Evolutionary conservation across 2,113 vertebrate species (phyloP), one percentile per base, ranked within the genome.

Genomic region (Heteronetta atricapilla): DNA sequence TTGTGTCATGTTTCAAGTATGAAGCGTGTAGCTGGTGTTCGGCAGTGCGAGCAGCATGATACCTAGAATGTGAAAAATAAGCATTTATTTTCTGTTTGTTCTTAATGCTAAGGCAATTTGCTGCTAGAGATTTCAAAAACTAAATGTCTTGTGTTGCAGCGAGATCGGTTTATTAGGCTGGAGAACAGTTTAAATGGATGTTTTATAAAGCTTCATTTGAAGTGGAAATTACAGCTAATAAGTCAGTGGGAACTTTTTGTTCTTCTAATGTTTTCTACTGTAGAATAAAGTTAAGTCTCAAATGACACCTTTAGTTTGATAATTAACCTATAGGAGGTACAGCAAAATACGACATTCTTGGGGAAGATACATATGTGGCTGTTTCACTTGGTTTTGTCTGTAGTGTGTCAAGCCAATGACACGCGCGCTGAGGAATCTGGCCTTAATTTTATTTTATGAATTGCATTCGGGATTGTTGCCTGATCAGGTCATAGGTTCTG

Each of bases 361-460:
- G 2, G 26, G 6, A 5, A 7, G 23, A 42, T 48, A 67, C 4
- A 11, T 5, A 5, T 4, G 40, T 75, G 19, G 67, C 52, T 75
- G 22, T 75, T 70, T 70, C 21, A 22, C 79, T 93, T 60, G 50
- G 52, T 76, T 93, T 44, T 72, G 26, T 62, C 48, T 90, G 83
- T 82, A 22, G 56, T 34, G 40, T 77, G 68, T 89, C 58, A 62
- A 79, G 68, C 33, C 79, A 53, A 0, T 77, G 78, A 79, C 70
- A 77, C 63, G 89, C 34, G 42, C 55, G 60, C 86, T 89, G 64
- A 75, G 73, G 68, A 94, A 56, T 69, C 82, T 87, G 82, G 73
- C 77, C 44, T 95, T 77, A 50, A 82, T 86, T 94, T 93, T 90
- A 26, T 56, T 86, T 92, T 86, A 66, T 78, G 50, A 94, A 94